phyloP scores from a whole-genome alignment of 92 coral and sea anemone species.

The Scolanthus callimorphus region DNA sequence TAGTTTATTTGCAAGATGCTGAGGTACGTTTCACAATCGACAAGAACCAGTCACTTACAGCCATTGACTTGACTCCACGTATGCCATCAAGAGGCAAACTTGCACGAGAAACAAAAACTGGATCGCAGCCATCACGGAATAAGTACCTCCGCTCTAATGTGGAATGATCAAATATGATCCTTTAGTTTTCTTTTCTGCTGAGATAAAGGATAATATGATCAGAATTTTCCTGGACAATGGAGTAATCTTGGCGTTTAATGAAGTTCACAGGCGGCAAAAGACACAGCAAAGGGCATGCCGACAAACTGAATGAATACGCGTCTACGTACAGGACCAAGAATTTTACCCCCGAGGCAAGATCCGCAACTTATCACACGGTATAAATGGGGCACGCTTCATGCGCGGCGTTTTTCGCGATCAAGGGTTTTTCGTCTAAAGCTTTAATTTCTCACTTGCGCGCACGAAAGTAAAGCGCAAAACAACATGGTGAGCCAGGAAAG shows the following conservation, averaged over 20 bases:
- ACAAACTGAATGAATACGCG: neutral
- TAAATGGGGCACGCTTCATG: too few species aligned
- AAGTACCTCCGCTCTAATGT: too few species aligned
- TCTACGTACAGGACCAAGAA: neutral
- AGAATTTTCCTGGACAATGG: slow-evolving; percentile 5
- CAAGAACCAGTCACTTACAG: too few species aligned
- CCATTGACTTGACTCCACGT: slow-evolving; percentile 51
- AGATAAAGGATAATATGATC: neutral
- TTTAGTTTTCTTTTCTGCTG: neutral
- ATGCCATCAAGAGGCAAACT: slow-evolving; percentile 12
- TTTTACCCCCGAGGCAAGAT: neutral
- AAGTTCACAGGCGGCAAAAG: neutral
- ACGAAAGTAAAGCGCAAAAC: too few species aligned
- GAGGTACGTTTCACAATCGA: too few species aligned
- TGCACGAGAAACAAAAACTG: slow-evolving; percentile 13
- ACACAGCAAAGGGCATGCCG: neutral
- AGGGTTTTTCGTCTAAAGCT: too few species aligned
- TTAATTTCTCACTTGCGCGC: too few species aligned
- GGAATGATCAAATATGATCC: too few species aligned
- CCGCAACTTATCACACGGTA: too few species aligned
- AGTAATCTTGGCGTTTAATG: neutral
- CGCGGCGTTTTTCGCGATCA: too few species aligned
- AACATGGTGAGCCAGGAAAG: too few species aligned
- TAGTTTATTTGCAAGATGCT: too few species aligned
- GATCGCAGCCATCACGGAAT: neutral